Percentiles rank a stretch among this genome's conserved stretches.
Evolutionary conservation across 2,888 invertebrate genomes (phyloP).

Genomic region (Myathropa florea): DNA sequence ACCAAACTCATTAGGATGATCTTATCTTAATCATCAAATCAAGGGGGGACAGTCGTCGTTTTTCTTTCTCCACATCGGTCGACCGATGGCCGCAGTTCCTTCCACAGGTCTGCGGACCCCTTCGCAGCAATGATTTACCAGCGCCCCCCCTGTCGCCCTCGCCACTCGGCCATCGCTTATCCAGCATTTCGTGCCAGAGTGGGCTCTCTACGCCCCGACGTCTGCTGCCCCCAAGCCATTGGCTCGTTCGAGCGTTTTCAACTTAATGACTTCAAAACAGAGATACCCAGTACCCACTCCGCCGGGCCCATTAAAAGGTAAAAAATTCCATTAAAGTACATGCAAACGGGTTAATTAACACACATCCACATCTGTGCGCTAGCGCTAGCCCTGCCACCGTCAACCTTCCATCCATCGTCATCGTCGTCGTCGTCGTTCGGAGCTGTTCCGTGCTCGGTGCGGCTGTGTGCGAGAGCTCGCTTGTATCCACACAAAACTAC

Average conservation of each 20-base stretch:
- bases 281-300: conserved; percentile 34
- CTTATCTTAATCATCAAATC: conserved; percentile 66
- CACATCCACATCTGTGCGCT: conserved; percentile 56
- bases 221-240: conserved; percentile 55
- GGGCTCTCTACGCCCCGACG: neutral
- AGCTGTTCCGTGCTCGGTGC: neutral
- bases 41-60: conserved; percentile 50
- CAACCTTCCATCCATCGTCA: neutral
- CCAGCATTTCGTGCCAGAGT: neutral
- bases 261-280: conserved; percentile 69
- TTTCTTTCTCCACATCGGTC: neutral
- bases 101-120: conserved; percentile 33
- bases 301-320: conserved; percentile 62
- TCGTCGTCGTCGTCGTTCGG: neutral
- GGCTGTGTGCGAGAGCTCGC: neutral
- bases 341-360: conserved; percentile 71
- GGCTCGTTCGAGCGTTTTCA: conserved; percentile 58
- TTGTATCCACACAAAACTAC: neutral
- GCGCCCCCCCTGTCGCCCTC: conserved; percentile 38
- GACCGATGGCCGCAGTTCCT: neutral
- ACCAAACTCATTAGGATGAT: conserved; percentile 64
- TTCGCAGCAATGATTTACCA: conserved; percentile 52
- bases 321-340: conserved; percentile 66
- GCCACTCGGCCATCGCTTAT: conserved; percentile 10
- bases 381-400: neutral